Evolutionary conservation across 2,797 vertebrate genomes (phyloP), one percentile per base, ranked within the genome.

Genomic region (Argentina silus): DNA sequence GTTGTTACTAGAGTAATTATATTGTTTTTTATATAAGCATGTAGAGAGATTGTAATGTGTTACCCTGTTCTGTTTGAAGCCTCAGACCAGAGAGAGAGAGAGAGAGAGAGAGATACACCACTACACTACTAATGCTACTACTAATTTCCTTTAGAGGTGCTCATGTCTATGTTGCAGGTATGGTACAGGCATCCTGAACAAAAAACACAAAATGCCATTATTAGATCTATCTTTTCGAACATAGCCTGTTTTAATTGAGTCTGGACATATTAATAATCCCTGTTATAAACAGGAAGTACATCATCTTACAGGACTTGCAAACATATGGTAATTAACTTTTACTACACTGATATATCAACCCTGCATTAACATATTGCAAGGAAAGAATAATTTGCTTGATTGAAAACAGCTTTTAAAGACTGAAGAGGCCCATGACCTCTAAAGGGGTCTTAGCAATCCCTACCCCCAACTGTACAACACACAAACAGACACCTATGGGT

Each of bases 291-390:
- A 96, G 95, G 95, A 94, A 96, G 95, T 95, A 95, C 95, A 95
- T 95, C 94, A 95, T 94, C 93, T 96, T 96, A 96, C 93, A 91
- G 94, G 94, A 96, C 92, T 95, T 93, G 93, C 95, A 97, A 96
- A 96, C 95, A 96, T 94, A 95, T 94, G 95, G 95, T 96, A 96
- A 97, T 97, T 96, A 96, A 95, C 93, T 96, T 97, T 97, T 96
- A 97, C 95, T 95, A 94, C 94, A 92, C 92, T 94, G 95, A 96
- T 96, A 96, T 96, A 96, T 95, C 96, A 95, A 92, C 45, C 93
- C 93, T 93, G 90, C 94, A 95, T 97, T 96, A 97, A 92, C 95
- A 96, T 96, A 97, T 95, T 96, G 95, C 94, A 95, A 92, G 94
- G 92, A 92, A 95, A 75, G 94, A 95, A 95, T 96, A 90, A 97